Evolutionary conservation across 2,888 invertebrate genomes (phyloP).

Genomic region (Xanthostigma xanthostigma): DNA sequence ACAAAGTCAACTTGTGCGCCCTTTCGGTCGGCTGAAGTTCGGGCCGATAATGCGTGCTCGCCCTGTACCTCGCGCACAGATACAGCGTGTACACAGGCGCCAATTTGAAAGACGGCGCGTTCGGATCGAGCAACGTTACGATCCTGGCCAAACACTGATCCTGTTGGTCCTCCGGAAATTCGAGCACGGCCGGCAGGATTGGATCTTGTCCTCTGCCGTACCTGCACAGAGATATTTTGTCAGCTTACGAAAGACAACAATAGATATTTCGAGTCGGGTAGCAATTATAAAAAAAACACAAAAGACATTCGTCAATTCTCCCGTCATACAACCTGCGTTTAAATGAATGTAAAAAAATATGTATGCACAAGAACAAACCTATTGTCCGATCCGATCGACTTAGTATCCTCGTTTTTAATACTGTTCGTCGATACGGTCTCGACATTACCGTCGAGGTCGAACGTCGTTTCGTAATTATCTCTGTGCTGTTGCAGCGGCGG

Average conservation of each 20-base stretch:
- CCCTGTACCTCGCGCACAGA: constrained; percentile 84
- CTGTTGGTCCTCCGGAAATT: constrained; percentile 90
- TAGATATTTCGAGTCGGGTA: too few relatives aligned
- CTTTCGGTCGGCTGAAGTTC: constrained; percentile 84
- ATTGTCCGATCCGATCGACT: constrained; percentile 54
- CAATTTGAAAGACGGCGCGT: constrained; percentile 81
- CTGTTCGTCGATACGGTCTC: constrained; percentile 83
- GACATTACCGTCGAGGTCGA: constrained; percentile 82
- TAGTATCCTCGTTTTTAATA: constrained; percentile 49
- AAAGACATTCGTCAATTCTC: too few relatives aligned
- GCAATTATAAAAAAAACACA: too few relatives aligned
- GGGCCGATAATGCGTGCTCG: constrained; percentile 87
- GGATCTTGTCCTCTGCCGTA: constrained; percentile 65
- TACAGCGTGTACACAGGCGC: constrained; percentile 96
- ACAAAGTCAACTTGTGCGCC: constrained; percentile 77
- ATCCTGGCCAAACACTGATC: constrained; percentile 81
- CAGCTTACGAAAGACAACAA: too few relatives aligned
- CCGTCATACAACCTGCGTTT: background rate
- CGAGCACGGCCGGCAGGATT: constrained; percentile 85
- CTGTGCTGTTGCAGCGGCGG: constrained; percentile 24
- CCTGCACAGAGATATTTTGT: constrained; percentile 14
- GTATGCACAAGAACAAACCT: constrained; percentile 38
- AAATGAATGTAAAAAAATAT: background rate
- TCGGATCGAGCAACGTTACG: constrained; percentile 76
- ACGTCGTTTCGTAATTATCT: constrained; percentile 71